Base-by-base conservation (phyloP, 2,797 vertebrate species). In the Enteromius radiatus region DNA sequence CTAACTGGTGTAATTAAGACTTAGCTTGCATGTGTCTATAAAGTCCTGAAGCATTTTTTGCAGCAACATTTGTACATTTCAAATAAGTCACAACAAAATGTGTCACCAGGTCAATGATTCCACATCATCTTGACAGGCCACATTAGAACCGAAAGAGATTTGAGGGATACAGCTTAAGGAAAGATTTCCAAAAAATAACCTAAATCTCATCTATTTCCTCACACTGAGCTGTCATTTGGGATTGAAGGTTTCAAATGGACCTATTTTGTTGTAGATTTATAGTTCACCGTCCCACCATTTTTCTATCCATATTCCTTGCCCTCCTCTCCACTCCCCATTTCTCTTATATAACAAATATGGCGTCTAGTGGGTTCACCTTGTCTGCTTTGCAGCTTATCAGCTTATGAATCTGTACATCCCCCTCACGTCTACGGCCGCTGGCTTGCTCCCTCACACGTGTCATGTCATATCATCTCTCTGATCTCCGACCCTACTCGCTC, bases 331-430 rank as follows among this genome's bases (percentile, higher is more conserved):
- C 52, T 41, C 14, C 49, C 54, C 23, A 11, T 63, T 80, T 78
- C 14, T 81, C 79, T 88, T 89, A 88, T 36, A 67, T 82, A 87
- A 88, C 78, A 17, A 73, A 78, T 77, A 86, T 78, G 85, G 64
- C 56, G 76, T 77, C 76, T 41, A 59, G 77, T 85, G 71, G 85
- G 82, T 88, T 90, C 86, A 88, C 87, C 88, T 91, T 90, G 89
- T 90, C 88, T 91, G 86, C 80, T 76, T 78, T 68, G 80, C 86
- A 89, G 90, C 91, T 91, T 89, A 91, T 88, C 84, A 88, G 90
- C 81, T 91, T 91, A 91, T 84, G 67, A 78, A 74, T 90, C 84
- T 86, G 61, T 81, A 85, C 69, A 86, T 68, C 77, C 59, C 82
- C 65, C 70, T 47, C 49, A 41, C 77, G 59, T 85, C 64, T 19